Evolutionary conservation across 2,797 vertebrate genomes (phyloP).

Genomic region (Melanogrammus aeglefinus): DNA sequence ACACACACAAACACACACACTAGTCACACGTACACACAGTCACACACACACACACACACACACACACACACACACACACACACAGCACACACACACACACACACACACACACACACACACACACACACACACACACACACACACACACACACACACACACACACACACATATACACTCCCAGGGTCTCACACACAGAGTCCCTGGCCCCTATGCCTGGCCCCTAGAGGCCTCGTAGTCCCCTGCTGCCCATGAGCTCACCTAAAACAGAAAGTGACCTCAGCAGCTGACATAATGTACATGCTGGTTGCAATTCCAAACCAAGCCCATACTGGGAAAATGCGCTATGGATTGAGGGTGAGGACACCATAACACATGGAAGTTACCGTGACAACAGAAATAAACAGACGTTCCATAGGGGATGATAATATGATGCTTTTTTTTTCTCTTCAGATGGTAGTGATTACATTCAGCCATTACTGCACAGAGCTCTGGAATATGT

Average conservation of each 20-base stretch:
- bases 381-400: background rate
- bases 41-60: background rate
- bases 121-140: too few relatives aligned
- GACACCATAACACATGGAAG: too few relatives aligned
- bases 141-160: too few relatives aligned
- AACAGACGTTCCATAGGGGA: background rate
- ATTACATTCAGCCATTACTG: background rate
- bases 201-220: too few relatives aligned
- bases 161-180: too few relatives aligned
- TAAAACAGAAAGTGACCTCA: slow-evolving; percentile 41
- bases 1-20: too few relatives aligned
- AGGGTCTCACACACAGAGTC: too few relatives aligned
- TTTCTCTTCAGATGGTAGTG: background rate
- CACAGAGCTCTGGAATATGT: too few relatives aligned
- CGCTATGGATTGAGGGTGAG: background rate
- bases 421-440: background rate
- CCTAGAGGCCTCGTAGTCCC: too few relatives aligned
- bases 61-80: background rate
- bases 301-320: background rate
- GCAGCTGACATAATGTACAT: slow-evolving; percentile 20
- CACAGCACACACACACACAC: background rate
- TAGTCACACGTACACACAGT: too few relatives aligned
- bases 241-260: slow-evolving; percentile 26
- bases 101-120: too few relatives aligned
- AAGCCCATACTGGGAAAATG: background rate